phyloP scores from a whole-genome alignment of 2,113 vertebrate species.

The Piaya cayana region DNA sequence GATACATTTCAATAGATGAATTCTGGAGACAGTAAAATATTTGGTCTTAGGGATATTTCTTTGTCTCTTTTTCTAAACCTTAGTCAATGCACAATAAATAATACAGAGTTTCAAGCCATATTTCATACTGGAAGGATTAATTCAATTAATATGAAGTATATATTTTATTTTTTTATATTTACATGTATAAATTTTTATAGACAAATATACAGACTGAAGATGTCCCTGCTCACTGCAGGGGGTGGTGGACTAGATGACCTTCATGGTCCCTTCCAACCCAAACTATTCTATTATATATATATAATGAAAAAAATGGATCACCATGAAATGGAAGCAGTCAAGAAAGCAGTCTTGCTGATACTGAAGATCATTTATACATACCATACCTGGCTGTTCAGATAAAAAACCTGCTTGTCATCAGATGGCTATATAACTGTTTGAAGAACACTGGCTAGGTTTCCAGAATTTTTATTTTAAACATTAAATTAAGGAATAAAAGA shows the following conservation, averaged over 20 bases:
- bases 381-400: background rate
- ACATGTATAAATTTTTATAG: background rate
- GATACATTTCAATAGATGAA: background rate
- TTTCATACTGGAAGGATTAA: background rate
- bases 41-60: background rate
- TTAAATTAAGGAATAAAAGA: background rate
- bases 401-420: background rate
- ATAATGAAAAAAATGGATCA: background rate
- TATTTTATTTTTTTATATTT: background rate
- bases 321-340: background rate
- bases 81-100: background rate
- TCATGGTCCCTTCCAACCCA: too few relatives aligned
- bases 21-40: background rate
- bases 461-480: background rate
- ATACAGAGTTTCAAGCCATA: background rate
- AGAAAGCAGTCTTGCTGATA: background rate
- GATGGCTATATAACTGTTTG: background rate
- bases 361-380: background rate
- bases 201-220: rapidly evolving
- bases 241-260: too few relatives aligned
- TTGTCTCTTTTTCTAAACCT: background rate
- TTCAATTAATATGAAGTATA: background rate
- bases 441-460: background rate
- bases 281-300: too few relatives aligned
- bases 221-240: too few relatives aligned